Evolutionary conservation across 2,797 vertebrate genomes (phyloP).

Genomic region (Smutsia temminckii): DNA sequence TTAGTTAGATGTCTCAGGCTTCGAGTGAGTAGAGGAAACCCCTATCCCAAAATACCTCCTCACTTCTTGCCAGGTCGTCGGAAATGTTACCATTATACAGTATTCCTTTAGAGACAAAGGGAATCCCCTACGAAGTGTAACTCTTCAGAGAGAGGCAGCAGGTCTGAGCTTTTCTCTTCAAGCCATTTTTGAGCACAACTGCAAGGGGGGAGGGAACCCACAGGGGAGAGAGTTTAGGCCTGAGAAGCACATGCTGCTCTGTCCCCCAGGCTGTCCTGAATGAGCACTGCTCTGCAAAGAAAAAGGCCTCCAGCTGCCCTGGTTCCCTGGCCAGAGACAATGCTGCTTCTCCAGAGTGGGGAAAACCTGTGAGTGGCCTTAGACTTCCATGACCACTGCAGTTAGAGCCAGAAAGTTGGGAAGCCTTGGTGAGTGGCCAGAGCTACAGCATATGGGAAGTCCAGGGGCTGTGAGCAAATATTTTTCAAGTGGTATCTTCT

Average conservation of each 20-base stretch:
- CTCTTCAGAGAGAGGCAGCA: too few species aligned
- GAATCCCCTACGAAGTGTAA: background rate
- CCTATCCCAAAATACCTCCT: background rate
- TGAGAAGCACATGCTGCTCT: too few species aligned
- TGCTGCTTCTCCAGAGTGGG: background rate
- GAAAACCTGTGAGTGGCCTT: background rate
- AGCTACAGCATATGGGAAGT: accelerated
- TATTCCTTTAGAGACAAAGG: background rate
- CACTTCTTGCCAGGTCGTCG: background rate
- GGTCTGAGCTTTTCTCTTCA: accelerated
- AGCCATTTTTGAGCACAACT: accelerated
- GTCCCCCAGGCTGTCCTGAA: accelerated
- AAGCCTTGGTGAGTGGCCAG: accelerated
- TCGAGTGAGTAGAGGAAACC: background rate
- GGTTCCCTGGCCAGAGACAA: background rate
- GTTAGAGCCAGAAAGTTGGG: accelerated
- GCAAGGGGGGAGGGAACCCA: background rate
- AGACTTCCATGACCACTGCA: accelerated
- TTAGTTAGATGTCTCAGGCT: background rate
- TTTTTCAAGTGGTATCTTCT: background rate
- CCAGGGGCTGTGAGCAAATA: background rate
- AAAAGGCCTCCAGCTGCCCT: accelerated
- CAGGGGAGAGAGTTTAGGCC: too few species aligned
- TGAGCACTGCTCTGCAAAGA: background rate
- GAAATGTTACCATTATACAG: background rate